Conservation (phyloP, 2,113 vertebrate genomes). For the Sebastes schlegelii region DNA sequence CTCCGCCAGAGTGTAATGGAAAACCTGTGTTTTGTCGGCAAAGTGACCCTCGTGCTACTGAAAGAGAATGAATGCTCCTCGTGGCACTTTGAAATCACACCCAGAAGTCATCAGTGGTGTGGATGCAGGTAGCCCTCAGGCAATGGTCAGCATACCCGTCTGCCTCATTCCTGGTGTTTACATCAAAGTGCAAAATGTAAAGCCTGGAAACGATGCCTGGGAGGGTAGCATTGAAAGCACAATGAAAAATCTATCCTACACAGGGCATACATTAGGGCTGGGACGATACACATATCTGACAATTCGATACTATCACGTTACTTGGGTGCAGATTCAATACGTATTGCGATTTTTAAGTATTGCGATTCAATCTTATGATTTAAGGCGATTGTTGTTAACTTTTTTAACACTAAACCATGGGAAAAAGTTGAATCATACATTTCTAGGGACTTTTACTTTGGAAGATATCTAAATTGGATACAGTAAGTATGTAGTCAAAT, state of each 20-base stretch:
- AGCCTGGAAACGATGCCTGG: slow-evolving; percentile 15
- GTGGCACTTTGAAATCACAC: slow-evolving; percentile 41
- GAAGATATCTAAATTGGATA: no score
- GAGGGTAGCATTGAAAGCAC: no score
- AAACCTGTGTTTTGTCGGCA: slow-evolving; percentile 65
- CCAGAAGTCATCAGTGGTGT: slow-evolving; percentile 51
- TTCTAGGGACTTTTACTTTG: no score
- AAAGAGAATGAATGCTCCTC: slow-evolving; percentile 41
- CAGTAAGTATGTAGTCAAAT: no score
- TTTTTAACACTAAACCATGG: no score
- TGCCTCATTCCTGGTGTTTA: slow-evolving; percentile 36
- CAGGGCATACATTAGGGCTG: not conserved
- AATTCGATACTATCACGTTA: no score
- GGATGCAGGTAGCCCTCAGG: slow-evolving; percentile 21
- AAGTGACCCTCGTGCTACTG: slow-evolving; percentile 31
- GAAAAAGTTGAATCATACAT: no score
- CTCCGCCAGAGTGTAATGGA: slow-evolving; percentile 58
- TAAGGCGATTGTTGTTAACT: no score
- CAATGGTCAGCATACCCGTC: slow-evolving; percentile 17
- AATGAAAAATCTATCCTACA: slow-evolving; percentile 21
- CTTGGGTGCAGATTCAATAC: no score
- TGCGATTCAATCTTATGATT: no score
- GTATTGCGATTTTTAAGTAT: no score
- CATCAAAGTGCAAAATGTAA: slow-evolving; percentile 42
- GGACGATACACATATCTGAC: no score